phyloP scores from a whole-genome alignment of 2,797 vertebrate genomes.

The Eulemur coronatus region DNA sequence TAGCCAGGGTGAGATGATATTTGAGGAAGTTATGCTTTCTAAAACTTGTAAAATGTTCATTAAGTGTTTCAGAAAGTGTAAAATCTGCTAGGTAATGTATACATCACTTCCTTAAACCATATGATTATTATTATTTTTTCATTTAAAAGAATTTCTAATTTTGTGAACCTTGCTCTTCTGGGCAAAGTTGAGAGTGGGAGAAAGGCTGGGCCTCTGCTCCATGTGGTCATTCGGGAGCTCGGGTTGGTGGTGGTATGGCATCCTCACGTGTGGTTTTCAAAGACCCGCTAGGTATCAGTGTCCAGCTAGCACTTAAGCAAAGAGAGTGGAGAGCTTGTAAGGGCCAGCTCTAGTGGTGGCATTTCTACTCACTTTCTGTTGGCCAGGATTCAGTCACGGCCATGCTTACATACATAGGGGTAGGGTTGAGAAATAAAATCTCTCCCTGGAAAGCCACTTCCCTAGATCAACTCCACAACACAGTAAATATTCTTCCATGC shows the following conservation, averaged over 20 bases:
- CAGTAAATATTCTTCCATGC: neutral
- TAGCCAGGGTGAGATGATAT: neutral
- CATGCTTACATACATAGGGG: neutral
- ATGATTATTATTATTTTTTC: neutral
- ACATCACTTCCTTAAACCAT: neutral
- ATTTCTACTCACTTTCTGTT: neutral
- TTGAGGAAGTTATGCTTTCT: constrained; percentile 12
- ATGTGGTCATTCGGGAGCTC: neutral
- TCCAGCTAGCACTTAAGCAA: neutral
- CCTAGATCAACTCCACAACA: neutral
- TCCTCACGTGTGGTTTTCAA: neutral
- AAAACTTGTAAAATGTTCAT: neutral
- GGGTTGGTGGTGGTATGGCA: neutral
- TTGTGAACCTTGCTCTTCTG: neutral
- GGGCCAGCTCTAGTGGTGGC: neutral
- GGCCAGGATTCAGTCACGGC: neutral
- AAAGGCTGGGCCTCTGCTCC: neutral
- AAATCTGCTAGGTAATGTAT: neutral
- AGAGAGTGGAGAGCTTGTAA: neutral
- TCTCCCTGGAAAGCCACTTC: neutral
- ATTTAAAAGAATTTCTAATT: constrained; percentile 16
- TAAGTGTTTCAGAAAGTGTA: neutral
- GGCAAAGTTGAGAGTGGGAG: neutral
- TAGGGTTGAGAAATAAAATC: neutral
- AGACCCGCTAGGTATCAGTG: neutral